Conservation (phyloP, 2,888 invertebrate genomes). For the Pinctada fucata region DNA sequence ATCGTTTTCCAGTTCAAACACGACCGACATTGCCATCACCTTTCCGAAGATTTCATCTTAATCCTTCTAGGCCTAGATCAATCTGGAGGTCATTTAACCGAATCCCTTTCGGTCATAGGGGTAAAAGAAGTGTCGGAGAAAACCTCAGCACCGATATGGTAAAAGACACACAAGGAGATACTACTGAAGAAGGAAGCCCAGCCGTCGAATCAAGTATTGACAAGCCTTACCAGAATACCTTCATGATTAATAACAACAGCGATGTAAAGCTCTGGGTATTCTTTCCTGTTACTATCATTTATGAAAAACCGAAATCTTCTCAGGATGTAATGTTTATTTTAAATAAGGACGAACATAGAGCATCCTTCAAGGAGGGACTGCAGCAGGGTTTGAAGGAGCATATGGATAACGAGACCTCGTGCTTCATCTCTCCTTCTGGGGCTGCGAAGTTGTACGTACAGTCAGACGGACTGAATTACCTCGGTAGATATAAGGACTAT, state of each 20-base stretch:
- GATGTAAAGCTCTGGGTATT: slow-evolving; percentile 9
- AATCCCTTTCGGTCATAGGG: no score
- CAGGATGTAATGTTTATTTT: not conserved
- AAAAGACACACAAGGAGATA: not conserved
- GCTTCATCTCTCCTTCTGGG: not conserved
- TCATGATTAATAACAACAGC: slow-evolving; percentile 8
- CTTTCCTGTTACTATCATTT: slow-evolving; percentile 16
- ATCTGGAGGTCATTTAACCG: no score
- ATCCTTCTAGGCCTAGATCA: no score
- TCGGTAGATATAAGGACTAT: slow-evolving; percentile 11
- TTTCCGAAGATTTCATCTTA: no score
- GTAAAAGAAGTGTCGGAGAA: no score
- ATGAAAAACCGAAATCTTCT: slow-evolving; percentile 17
- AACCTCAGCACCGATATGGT: no score
- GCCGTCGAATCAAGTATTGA: not conserved
- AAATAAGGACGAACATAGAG: not conserved
- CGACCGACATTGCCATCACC: no score
- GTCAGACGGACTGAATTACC: slow-evolving; percentile 20
- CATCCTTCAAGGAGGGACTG: no score
- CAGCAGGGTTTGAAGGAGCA: no score
- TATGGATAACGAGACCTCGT: no score
- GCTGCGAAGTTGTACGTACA: slow-evolving; percentile 13
- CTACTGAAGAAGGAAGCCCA: not conserved
- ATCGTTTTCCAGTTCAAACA: no score
- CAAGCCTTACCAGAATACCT: slow-evolving; percentile 17